Evolutionary conservation across 2,113 vertebrate genomes (phyloP).

Genomic region (Leptobrachium leishanense): DNA sequence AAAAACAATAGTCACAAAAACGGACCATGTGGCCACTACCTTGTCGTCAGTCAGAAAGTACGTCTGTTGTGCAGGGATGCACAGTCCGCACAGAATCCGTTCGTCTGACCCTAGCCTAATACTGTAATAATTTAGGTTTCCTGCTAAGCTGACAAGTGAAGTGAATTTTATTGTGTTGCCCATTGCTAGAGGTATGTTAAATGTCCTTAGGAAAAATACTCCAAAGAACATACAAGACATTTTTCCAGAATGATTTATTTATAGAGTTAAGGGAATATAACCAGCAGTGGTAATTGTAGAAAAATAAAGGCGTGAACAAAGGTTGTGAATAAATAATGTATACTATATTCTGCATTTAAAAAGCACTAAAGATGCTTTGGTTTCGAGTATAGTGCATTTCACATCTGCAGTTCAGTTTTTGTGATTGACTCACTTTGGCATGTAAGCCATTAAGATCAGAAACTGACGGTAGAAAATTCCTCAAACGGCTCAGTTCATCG

Average conservation of each 20-base stretch:
- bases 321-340: constrained; percentile 46
- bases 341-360: constrained; percentile 37
- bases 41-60: too few species aligned
- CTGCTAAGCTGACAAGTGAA: constrained; percentile 9
- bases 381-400: constrained; percentile 12
- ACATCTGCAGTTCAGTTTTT: constrained; percentile 33
- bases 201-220: constrained; percentile 42
- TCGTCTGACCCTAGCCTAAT: not conserved
- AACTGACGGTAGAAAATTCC: not conserved
- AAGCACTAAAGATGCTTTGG: constrained; percentile 26
- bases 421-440: constrained; percentile 35
- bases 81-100: too few species aligned
- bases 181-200: constrained; percentile 37
- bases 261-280: constrained; percentile 22
- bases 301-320: constrained; percentile 45
- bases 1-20: too few species aligned
- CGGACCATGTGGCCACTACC: too few species aligned
- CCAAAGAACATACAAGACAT: constrained; percentile 34
- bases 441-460: constrained; percentile 20
- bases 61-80: too few species aligned
- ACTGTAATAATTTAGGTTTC: not conserved
- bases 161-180: constrained; percentile 9
- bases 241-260: constrained; percentile 43
- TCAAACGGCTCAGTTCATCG: not conserved
- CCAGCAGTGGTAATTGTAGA: constrained; percentile 34